A percentile compares a stretch with the other conserved stretches of the same genome.
Evolutionary conservation across 2,113 vertebrate genomes (phyloP).

Genomic region (Pelusios castaneus): DNA sequence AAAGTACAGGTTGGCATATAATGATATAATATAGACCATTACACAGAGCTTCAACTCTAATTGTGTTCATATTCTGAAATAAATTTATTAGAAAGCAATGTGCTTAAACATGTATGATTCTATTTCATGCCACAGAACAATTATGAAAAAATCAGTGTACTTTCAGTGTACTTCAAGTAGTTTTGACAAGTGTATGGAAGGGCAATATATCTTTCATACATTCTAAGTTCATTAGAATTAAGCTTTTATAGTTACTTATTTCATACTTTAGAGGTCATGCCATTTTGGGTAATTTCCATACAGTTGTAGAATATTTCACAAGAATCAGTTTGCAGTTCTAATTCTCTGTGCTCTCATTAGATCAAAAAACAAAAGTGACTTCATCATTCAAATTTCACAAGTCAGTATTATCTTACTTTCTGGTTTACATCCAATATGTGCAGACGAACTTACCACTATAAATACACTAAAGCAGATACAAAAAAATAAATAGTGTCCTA

Average conservation of each 20-base stretch:
- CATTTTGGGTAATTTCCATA: neutral
- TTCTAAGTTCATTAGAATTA: neutral
- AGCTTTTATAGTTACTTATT: neutral
- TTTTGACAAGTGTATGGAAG: conserved; percentile 30
- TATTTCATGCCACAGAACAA: conserved; percentile 52
- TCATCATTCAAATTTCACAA: neutral
- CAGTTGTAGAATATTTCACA: neutral
- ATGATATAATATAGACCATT: conserved; percentile 22
- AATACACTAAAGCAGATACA: neutral
- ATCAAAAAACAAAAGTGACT: neutral
- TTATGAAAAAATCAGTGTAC: conserved; percentile 20
- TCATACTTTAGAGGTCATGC: neutral
- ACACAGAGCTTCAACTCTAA: conserved; percentile 13
- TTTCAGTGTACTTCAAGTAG: conserved; percentile 38
- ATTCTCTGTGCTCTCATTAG: neutral
- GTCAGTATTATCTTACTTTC: neutral
- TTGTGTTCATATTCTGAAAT: conserved; percentile 43
- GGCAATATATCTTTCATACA: neutral
- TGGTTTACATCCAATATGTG: neutral
- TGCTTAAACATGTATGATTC: conserved; percentile 56
- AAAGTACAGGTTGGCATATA: conserved; percentile 11
- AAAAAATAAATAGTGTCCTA: neutral
- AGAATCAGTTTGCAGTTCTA: neutral
- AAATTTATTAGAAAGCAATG: conserved; percentile 57
- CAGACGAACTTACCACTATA: neutral